Base-by-base conservation (phyloP, 2,888 invertebrate species). In the Pocota personata region DNA sequence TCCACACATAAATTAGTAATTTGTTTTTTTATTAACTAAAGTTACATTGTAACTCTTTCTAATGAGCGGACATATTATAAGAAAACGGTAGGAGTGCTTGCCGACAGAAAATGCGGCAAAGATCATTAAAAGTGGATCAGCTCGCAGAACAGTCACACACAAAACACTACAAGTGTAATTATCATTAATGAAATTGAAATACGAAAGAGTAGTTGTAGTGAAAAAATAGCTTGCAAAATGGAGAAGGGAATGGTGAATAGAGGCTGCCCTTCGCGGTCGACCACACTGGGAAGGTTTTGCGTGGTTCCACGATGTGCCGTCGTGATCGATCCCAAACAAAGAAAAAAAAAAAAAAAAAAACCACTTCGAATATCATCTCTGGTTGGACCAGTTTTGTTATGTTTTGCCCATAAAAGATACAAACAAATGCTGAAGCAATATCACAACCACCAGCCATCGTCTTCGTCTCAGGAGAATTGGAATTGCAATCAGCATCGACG, bases 381-480 rank as follows among this genome's bases (percentile, higher is more conserved):
- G 60, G 73, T 78, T 57, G 57, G 58, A 84, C 84, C 80, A 76
- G 84, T 86, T 80, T 66, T 60, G 75, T 57, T 50, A 66, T 67
- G 66, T 35, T 75, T 67, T 62, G 40, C 12, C 69, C 75, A 71
- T 79, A 79, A 79, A 86, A 69, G 66, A 43, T 24, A 76, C 40
- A 69, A 60, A 24, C 2, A 80, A 37, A 48, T 46, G 43, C 21
- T 66, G 30, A 19, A 69, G 55, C 46, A 77, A 77, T 52, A 67
- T 66, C 10, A 21, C 50, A 5, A 19, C 21, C 16, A 40, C 8
- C 14, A n/a, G 40, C 24, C 32, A 52, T 19, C 6, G 12, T 52
- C 50, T 30, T 12, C n/a, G 24, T 69, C 24, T 21, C 12, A 52
- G 19, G 58, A 35, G 50, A 58, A 87, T 57, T 71, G 21, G 40